Evolutionary conservation across 2,113 vertebrate species (phyloP), one percentile per base, ranked within the genome.

Genomic region (Leucosticte australis): DNA sequence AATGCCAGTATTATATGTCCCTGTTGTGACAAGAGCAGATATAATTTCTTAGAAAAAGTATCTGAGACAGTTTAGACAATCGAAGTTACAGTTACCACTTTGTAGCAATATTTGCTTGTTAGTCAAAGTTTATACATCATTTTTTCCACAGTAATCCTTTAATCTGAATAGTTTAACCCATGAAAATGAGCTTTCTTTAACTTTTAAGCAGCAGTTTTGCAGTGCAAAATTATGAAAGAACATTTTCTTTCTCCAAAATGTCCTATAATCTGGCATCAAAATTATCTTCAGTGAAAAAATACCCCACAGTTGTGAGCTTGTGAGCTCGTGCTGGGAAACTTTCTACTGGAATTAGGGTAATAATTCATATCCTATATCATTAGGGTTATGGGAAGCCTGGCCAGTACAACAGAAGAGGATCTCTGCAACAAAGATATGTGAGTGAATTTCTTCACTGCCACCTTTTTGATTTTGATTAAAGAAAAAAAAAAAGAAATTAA

Each of bases 71-170:
- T 75, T 97, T 91, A 90, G 74, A 92, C 82, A 95, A 83, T 28
- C 57, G 44, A 97, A 97, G 95, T 96, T 67, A 92, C 62, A 97
- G 93, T 95, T 73, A 94, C 62, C 33, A 67, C 63, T 91, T 94
- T 84, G 7, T 59, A 59, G 30, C 62, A 96, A 77, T 92, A 95
- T 94, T 97, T 96, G 69, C 71, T 67, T 67, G 35, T 92, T 97
- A 94, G 75, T 95, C 86, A 95, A 97, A 86, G 91, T 93, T 96
- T 95, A 81, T 94, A 73, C 53, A 63, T 92, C 15, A 37, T 87
- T 83, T 87, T 96, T 90, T 84, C 92, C 92, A 88, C 86, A 88
- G 84, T 92, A 90, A 92, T 95, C 76, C 79, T 97, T 94, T 97
- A 94, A 95, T 93, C 81, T 93, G 76, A 89, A 92, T 92, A 39